Percentiles rank a stretch among this genome's conserved stretches.
phyloP scores from a whole-genome alignment of 1,140 invertebrate genomes.

The Dendroctonus ponderosae region DNA sequence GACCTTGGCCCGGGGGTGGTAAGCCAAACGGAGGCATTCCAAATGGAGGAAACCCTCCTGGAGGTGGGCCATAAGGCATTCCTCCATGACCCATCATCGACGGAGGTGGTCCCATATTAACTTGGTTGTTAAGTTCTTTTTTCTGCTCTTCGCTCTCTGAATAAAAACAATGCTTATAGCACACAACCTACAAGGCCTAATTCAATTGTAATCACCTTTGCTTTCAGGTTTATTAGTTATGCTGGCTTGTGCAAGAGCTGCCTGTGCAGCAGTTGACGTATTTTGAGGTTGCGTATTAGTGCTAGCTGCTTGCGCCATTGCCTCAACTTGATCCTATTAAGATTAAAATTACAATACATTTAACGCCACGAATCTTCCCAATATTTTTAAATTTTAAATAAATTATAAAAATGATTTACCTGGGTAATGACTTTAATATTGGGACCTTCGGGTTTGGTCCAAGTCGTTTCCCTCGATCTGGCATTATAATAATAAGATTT shows the following conservation, averaged over 20 bases:
- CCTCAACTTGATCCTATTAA: slow-evolving; percentile 62
- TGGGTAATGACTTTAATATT: slow-evolving; percentile 91
- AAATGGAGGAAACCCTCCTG: slow-evolving; percentile 52
- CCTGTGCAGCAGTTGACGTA: slow-evolving; percentile 52
- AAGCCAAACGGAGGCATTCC: slow-evolving; percentile 66
- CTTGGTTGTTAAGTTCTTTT: neutral
- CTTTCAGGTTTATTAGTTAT: slow-evolving; percentile 51
- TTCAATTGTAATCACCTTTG: slow-evolving; percentile 42
- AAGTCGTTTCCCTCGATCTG: slow-evolving; percentile 92
- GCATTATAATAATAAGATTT: slow-evolving; percentile 97
- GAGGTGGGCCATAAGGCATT: slow-evolving; percentile 60
- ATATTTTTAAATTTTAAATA: too few relatives aligned
- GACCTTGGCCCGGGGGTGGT: slow-evolving; percentile 60
- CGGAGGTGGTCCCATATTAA: slow-evolving; percentile 27
- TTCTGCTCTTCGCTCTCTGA: slow-evolving; percentile 15
- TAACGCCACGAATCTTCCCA: neutral
- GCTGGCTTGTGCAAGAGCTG: slow-evolving; percentile 51
- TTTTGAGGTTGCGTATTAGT: slow-evolving; percentile 43
- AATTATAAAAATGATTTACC: slow-evolving; percentile 11
- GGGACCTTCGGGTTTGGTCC: slow-evolving; percentile 90
- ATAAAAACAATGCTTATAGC: slow-evolving; percentile 7
- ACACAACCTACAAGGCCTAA: slow-evolving; percentile 9
- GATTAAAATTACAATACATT: neutral
- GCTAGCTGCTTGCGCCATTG: slow-evolving; percentile 61
- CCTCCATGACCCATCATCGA: slow-evolving; percentile 40